phyloP scores from a whole-genome alignment of 1,140 invertebrate genomes.

The Philotrypesis tridentata region DNA sequence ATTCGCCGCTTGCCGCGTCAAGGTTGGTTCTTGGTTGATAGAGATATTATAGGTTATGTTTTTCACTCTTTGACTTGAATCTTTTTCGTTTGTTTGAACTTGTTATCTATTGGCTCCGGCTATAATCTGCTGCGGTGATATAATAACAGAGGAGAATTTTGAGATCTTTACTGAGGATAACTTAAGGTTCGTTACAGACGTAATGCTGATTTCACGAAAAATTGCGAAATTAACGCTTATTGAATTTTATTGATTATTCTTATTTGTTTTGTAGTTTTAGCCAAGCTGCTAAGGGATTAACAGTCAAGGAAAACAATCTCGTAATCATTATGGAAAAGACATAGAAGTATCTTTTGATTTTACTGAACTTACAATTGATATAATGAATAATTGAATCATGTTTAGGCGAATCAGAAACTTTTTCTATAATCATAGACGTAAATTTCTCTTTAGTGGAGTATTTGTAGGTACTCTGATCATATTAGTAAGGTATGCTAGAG shows the following conservation, averaged over 20 bases:
- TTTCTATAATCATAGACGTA: conserved; percentile 85
- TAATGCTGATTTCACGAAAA: not conserved
- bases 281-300: not conserved
- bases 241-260: not conserved
- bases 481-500: conserved; percentile 82
- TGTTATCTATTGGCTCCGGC: not conserved
- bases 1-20: not conserved
- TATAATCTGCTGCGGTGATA: not conserved
- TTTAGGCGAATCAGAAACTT: conserved; percentile 84
- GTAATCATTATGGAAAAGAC: not conserved
- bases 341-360: not conserved
- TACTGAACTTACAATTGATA: not conserved
- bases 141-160: conserved; percentile 11
- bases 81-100: conserved; percentile 4
- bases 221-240: not conserved
- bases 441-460: conserved; percentile 84
- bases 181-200: conserved; percentile 3
- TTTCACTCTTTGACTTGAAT: not conserved
- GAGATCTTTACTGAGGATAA: not conserved
- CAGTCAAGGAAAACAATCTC: conserved; percentile 1
- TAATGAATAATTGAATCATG: conserved; percentile 71
- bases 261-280: not conserved
- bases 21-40: too few species aligned
- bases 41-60: conserved; percentile 25
- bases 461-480: conserved; percentile 83